Evolutionary conservation across 2,797 vertebrate genomes (phyloP), one percentile per base, ranked within the genome.

Genomic region (Syngnathus acus): DNA sequence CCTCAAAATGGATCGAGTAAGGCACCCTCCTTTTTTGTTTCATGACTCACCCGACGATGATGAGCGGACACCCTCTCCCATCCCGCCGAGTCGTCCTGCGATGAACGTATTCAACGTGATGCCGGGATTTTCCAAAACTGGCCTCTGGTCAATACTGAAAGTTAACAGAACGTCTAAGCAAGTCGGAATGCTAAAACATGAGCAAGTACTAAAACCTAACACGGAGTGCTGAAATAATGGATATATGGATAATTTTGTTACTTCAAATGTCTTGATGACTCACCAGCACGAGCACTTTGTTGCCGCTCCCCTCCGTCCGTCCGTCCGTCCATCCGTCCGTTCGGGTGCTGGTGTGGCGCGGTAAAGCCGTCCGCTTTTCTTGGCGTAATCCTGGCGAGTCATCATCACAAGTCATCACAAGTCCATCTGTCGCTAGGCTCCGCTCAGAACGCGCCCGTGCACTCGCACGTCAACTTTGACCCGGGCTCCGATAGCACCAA

Each of bases 341-440:
- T 1, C 16, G 32, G 21, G n/a, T 10, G 21, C 53, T 26, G 11
- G 26, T 37, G 55, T 14, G 50, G 48, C 54, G 10, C 53, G 14
- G 7, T 17, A 53, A 53, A 58, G 55, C 55, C 32, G 14, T 14
- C 6, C 13, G 32, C 26, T 57, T 58, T 58, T 17, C 55, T 58
- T 58, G 26, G 14, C 55, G 32, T 58, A 58, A 58, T 58, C 55
- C 55, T 37, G 13, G 55, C 55, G 38, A 58, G 55, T 58, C 55
- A 55, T 55, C 53, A 55, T 32, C 50, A 1, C 55, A 19, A 58
- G 55, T 58, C 53, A 55, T 32, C 21, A 9, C 53, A 37, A 37
- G 55, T 37, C 55, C 55, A 58, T 58, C 55, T 58, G 55, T 32
- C 6, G 23, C 13, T 9, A 0, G 14, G 54, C 54, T 57, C 13